Percentiles rank a stretch among this genome's conserved stretches.
phyloP scores from a whole-genome alignment of 2,888 invertebrate species.

The Galeruca laticollis region DNA sequence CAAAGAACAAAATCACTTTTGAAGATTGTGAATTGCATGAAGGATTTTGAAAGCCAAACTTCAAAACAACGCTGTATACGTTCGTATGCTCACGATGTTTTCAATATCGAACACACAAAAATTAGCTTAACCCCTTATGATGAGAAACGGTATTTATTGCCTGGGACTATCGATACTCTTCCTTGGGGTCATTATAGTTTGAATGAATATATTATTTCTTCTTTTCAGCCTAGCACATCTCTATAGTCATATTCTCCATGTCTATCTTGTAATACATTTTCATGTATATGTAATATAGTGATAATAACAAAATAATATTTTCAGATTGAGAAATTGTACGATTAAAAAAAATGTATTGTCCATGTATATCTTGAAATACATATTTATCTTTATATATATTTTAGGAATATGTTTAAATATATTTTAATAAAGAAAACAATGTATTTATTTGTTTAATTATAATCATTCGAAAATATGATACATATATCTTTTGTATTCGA shows the following conservation, averaged over 20 bases:
- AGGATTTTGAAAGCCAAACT: neutral
- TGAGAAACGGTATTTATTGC: neutral
- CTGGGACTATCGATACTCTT: neutral
- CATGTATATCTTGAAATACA: no score
- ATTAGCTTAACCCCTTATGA: no score
- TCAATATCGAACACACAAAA: neutral
- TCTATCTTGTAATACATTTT: neutral
- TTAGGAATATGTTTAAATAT: no score
- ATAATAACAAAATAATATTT: neutral
- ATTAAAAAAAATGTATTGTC: no score
- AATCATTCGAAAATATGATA: neutral
- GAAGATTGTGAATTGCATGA: slow-evolving; percentile 4
- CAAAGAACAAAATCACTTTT: slow-evolving; percentile 1
- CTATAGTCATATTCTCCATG: neutral
- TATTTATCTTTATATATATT: no score
- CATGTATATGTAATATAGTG: neutral
- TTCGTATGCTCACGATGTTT: slow-evolving; percentile 6
- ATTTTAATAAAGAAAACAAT: no score
- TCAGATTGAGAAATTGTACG: no score
- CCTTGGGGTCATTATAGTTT: no score
- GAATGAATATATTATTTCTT: no score
- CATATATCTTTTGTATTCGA: no score
- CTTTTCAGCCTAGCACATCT: no score
- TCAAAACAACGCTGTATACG: neutral
- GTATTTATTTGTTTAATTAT: neutral